Evolutionary conservation across 2,113 vertebrate genomes (phyloP).

Genomic region (Potamarius usumacintae): DNA sequence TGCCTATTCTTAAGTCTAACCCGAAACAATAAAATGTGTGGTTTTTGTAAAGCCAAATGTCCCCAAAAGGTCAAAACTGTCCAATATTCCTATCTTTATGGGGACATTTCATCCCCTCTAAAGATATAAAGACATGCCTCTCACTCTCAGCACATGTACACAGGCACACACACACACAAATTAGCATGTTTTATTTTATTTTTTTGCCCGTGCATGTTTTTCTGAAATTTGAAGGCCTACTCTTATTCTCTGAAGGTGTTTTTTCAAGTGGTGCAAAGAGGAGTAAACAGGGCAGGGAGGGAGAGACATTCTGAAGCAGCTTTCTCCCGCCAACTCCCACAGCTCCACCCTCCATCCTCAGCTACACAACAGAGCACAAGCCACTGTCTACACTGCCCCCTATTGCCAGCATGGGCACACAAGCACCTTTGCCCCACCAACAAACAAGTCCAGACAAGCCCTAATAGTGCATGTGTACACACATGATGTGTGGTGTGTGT

Average conservation of each 20-base stretch:
- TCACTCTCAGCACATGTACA: not conserved
- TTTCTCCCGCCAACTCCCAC: slow-evolving; percentile 34
- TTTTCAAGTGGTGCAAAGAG: slow-evolving; percentile 8
- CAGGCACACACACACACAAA: not conserved
- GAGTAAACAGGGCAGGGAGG: slow-evolving; percentile 29
- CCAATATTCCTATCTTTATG: not conserved
- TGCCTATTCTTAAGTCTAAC: not conserved
- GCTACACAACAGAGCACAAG: slow-evolving; percentile 21
- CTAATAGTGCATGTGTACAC: slow-evolving; percentile 9
- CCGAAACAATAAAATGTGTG: not conserved
- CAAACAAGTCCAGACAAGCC: slow-evolving; percentile 52
- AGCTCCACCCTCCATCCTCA: slow-evolving; percentile 35
- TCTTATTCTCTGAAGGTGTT: slow-evolving; percentile 18
- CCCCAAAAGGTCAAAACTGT: not conserved
- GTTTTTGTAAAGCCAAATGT: not conserved
- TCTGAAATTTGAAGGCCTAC: not conserved
- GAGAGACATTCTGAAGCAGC: not conserved
- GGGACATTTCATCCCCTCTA: not conserved
- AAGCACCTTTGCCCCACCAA: slow-evolving; percentile 15
- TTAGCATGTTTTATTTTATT: not conserved
- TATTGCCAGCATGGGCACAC: slow-evolving; percentile 54
- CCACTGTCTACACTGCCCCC: slow-evolving; percentile 67
- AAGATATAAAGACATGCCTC: not conserved
- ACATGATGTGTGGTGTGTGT: slow-evolving; percentile 16
- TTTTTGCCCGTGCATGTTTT: slow-evolving; percentile 4